A percentile compares a stretch with the other conserved stretches of the same genome.
Conservation (phyloP, 2,113 vertebrate genomes). For the Dryoscopus gambensis region DNA sequence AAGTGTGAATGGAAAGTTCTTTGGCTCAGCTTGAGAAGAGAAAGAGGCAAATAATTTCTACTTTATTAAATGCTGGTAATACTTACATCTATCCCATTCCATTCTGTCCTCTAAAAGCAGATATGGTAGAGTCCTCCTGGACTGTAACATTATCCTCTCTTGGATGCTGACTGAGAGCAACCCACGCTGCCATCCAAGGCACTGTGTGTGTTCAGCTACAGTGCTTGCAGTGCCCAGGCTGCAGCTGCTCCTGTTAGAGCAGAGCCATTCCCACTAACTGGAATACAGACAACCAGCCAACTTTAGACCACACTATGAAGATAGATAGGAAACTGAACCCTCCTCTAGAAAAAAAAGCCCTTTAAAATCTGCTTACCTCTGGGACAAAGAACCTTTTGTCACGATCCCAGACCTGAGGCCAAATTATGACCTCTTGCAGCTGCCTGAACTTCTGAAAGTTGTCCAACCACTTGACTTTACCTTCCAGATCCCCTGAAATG, state of each 20-base stretch:
- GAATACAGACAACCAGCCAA: background rate
- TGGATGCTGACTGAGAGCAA: background rate
- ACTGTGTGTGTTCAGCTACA: background rate
- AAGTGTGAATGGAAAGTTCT: background rate
- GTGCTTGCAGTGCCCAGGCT: background rate
- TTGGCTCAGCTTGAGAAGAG: background rate
- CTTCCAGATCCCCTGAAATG: conserved; percentile 86
- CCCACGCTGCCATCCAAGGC: background rate
- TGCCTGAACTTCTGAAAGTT: conserved; percentile 89
- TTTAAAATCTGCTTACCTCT: conserved; percentile 73
- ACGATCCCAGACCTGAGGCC: conserved; percentile 89
- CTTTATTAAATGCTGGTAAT: background rate
- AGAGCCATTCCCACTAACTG: background rate
- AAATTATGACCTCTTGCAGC: conserved; percentile 85
- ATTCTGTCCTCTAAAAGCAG: background rate
- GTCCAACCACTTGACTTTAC: conserved; percentile 92
- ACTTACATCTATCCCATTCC: background rate
- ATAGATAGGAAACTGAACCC: background rate
- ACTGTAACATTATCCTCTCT: rapidly evolving
- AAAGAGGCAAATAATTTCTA: background rate
- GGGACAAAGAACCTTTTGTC: conserved; percentile 88
- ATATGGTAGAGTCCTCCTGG: background rate
- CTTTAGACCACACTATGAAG: background rate
- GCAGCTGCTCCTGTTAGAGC: background rate
- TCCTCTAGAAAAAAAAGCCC: background rate